A percentile compares a stretch with the other conserved stretches of the same genome.
phyloP scores from a whole-genome alignment of 2,113 vertebrate species.

The western clawed frog (Xenopus tropicalis) region DNA sequence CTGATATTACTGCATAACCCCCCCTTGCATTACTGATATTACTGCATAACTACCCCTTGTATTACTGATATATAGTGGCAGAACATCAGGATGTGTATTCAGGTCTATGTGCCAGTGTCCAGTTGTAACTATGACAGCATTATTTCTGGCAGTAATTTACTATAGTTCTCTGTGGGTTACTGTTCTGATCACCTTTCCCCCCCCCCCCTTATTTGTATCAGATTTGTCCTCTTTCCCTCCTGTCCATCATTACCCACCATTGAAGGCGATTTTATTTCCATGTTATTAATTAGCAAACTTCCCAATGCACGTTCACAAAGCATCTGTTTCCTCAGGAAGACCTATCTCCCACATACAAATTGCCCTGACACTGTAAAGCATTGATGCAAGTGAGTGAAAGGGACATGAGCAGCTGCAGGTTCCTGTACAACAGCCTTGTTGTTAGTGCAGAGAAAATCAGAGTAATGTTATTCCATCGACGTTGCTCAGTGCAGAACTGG shows the following conservation, averaged over 20 bases:
- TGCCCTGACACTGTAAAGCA: slow-evolving; percentile 33
- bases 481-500: neutral
- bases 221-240: slow-evolving; percentile 12
- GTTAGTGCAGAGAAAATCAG: slow-evolving; percentile 32
- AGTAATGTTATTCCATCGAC: slow-evolving; percentile 29
- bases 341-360: slow-evolving; percentile 44
- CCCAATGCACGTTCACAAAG: slow-evolving; percentile 32
- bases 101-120: neutral
- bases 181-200: slow-evolving; percentile 24
- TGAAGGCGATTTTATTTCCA: slow-evolving; percentile 33
- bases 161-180: slow-evolving; percentile 10
- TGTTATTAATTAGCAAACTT: slow-evolving; percentile 37
- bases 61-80: too few relatives aligned
- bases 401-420: slow-evolving; percentile 28
- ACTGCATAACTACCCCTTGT: too few relatives aligned
- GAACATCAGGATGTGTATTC: too few relatives aligned
- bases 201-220: slow-evolving; percentile 34
- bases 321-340: slow-evolving; percentile 46
- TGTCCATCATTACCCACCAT: slow-evolving; percentile 14
- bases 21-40: too few relatives aligned
- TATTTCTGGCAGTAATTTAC: neutral
- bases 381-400: slow-evolving; percentile 33
- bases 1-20: too few relatives aligned
- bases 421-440: slow-evolving; percentile 27
- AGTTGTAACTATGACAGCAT: neutral